Evolutionary conservation across 1,140 invertebrate species (phyloP).

Genomic region (Drosophila ambigua): DNA sequence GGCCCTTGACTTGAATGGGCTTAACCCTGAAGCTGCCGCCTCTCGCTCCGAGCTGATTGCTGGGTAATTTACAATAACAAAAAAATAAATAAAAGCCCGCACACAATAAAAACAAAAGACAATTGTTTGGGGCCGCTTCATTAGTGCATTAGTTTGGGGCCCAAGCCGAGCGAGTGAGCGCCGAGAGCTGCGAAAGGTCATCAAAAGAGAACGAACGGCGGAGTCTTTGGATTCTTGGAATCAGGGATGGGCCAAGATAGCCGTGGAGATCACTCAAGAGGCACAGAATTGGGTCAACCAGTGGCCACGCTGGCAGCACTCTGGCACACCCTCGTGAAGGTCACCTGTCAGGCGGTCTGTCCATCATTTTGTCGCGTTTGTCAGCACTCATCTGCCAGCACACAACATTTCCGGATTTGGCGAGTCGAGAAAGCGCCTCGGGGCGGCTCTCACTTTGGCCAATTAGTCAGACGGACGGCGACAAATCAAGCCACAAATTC

Average conservation of each 20-base stretch:
- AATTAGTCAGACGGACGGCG: slow-evolving; percentile 55
- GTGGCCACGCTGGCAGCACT: no score
- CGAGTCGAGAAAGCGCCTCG: slow-evolving; percentile 53
- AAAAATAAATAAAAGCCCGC: background rate
- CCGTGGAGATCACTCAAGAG: no score
- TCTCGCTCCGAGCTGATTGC: slow-evolving; percentile 21
- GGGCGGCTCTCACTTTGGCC: slow-evolving; percentile 59
- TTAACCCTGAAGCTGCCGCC: slow-evolving; percentile 52
- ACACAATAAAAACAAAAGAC: slow-evolving; percentile 21
- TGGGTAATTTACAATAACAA: slow-evolving; percentile 43
- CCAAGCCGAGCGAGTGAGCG: no score
- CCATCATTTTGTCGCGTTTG: background rate
- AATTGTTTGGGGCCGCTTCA: slow-evolving; percentile 16
- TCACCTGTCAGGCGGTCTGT: slow-evolving; percentile 17
- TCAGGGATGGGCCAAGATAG: no score
- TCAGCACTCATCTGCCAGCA: no score
- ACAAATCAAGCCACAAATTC: no score
- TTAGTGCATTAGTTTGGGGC: no score
- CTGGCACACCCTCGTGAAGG: slow-evolving; percentile 34
- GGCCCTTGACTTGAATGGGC: slow-evolving; percentile 42
- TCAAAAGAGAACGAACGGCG: no score
- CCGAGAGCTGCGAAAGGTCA: no score
- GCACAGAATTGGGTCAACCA: no score
- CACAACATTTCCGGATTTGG: slow-evolving; percentile 48
- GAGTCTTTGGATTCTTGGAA: no score